Conservation (phyloP, 2,113 vertebrate species). For the Lepus europaeus region DNA sequence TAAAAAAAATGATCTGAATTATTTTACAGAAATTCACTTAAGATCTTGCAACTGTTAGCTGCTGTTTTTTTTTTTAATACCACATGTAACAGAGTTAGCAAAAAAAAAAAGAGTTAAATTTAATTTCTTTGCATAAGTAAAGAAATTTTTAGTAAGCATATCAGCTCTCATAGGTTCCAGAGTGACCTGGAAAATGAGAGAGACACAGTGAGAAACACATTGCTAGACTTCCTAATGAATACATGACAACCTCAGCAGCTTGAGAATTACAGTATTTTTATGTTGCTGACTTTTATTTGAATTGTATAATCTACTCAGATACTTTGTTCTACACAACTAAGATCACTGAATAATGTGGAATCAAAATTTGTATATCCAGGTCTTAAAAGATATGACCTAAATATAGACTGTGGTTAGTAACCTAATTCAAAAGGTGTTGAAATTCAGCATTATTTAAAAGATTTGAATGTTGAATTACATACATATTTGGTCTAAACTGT, state of each 20-base stretch:
- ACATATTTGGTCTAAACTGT: background rate
- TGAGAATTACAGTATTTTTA: constrained; percentile 47
- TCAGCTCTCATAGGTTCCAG: background rate
- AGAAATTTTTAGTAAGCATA: background rate
- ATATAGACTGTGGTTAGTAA: background rate
- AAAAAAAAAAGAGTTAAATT: background rate
- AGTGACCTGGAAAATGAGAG: background rate
- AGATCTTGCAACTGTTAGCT: background rate
- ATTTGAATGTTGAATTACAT: background rate
- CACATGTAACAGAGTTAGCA: background rate
- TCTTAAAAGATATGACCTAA: background rate
- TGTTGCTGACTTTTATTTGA: background rate
- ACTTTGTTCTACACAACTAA: background rate
- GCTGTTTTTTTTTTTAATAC: background rate
- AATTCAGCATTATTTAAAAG: background rate
- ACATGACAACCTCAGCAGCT: background rate
- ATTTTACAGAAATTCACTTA: background rate
- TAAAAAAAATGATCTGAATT: background rate
- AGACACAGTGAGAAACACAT: background rate
- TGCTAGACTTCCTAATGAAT: background rate
- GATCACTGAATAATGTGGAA: background rate
- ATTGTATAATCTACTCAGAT: background rate
- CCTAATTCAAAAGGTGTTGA: background rate
- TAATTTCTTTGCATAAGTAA: background rate
- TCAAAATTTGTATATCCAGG: background rate